These are phyloP conservation scores for Oryzias celebensis DNA, from an alignment of 2,113 vertebrate genomes.

Conservation along the genomic window DNA sequence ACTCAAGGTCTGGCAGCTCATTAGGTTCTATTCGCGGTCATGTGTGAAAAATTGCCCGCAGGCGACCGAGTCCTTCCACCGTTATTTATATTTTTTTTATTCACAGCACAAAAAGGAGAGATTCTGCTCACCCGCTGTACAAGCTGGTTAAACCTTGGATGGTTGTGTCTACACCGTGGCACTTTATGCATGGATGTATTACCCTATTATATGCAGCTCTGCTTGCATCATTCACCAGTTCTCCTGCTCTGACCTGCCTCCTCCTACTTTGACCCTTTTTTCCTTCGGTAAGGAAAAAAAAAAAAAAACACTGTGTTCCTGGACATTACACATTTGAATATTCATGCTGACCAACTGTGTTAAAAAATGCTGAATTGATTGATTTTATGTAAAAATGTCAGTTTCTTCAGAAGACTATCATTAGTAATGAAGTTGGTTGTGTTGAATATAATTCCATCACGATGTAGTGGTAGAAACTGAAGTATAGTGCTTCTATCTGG, in stretches of 20 bases:
- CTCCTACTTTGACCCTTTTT: slow-evolving; percentile 16
- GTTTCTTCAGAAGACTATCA: no score
- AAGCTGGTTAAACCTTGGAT: slow-evolving; percentile 11
- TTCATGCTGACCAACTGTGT: neutral
- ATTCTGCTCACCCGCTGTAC: slow-evolving; percentile 16
- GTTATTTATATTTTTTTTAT: slow-evolving; percentile 7
- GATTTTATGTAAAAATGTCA: no score
- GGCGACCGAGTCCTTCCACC: slow-evolving; percentile 23
- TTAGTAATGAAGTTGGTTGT: no score
- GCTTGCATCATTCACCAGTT: slow-evolving; percentile 22
- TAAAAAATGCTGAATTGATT: no score
- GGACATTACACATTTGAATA: slow-evolving; percentile 10
- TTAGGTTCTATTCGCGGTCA: slow-evolving; percentile 45
- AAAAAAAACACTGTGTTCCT: neutral
- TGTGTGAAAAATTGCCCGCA: slow-evolving; percentile 43
- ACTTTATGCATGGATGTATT: slow-evolving; percentile 19
- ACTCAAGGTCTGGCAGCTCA: slow-evolving; percentile 64
- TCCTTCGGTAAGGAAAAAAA: neutral
- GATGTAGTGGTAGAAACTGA: no score
- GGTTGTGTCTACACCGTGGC: slow-evolving; percentile 8
- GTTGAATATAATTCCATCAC: no score
- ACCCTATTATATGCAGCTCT: slow-evolving; percentile 16
- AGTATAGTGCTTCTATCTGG: no score
- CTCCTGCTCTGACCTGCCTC: slow-evolving; percentile 10
- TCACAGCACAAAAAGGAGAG: slow-evolving; percentile 2